Conservation (phyloP, 2,797 vertebrate species). For the Acrossocheilus fasciatus region DNA sequence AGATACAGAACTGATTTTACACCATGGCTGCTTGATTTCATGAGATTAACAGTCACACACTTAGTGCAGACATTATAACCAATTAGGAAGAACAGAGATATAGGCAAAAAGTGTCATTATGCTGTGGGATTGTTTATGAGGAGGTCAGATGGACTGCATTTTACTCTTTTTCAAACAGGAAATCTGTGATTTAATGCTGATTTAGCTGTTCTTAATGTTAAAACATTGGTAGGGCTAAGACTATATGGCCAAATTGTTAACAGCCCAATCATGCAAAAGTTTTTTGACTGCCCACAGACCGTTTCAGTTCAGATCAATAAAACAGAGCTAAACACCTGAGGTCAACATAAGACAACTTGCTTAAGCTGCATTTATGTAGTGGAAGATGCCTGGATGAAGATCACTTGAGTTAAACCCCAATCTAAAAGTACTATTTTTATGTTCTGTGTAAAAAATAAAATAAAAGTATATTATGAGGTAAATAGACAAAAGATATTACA, state of each 20-base stretch:
- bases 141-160: background rate
- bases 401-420: background rate
- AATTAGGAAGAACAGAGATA: background rate
- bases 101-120: background rate
- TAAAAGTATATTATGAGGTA: background rate
- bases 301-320: background rate
- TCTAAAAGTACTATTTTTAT: background rate
- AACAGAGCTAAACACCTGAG: background rate
- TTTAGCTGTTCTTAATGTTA: background rate
- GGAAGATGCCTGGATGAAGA: background rate
- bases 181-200: background rate
- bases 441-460: background rate
- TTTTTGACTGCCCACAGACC: background rate
- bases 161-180: background rate
- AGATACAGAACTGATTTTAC: background rate
- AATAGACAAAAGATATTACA: background rate
- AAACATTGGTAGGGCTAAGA: background rate
- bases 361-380: background rate
- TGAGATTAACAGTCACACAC: conserved; percentile 9
- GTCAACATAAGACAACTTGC: background rate
- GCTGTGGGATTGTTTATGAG: background rate
- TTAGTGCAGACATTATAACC: background rate
- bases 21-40: background rate
- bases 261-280: background rate
- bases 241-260: background rate